Percentiles rank a stretch among this genome's conserved stretches.
phyloP scores from a whole-genome alignment of 2,888 invertebrate species.

The Beris chalybata region DNA sequence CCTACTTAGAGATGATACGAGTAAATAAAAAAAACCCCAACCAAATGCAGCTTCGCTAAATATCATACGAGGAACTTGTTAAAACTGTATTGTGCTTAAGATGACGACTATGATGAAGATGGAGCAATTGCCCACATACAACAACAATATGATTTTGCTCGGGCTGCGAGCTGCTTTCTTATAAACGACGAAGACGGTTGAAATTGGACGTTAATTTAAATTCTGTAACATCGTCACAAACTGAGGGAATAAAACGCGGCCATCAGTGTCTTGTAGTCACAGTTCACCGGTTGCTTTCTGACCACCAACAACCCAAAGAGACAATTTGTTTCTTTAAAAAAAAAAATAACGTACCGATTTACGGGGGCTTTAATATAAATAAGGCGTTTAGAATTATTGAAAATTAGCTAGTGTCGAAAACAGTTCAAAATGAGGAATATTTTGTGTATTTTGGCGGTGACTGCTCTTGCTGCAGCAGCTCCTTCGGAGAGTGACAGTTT shows the following conservation, averaged over 20 bases:
- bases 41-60: no score
- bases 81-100: background rate
- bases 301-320: slow-evolving; percentile 45
- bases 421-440: slow-evolving; percentile 57
- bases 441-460: slow-evolving; percentile 56
- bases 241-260: slow-evolving; percentile 57
- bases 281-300: slow-evolving; percentile 58
- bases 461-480: slow-evolving; percentile 58
- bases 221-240: slow-evolving; percentile 42
- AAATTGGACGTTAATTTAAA: slow-evolving; percentile 44
- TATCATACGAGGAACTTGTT: no score
- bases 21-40: no score
- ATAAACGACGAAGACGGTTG: slow-evolving; percentile 43
- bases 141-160: no score
- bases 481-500: slow-evolving; percentile 60
- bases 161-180: slow-evolving; percentile 7
- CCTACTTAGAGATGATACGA: no score
- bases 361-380: background rate
- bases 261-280: slow-evolving; percentile 55
- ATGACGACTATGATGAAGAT: slow-evolving; percentile 22
- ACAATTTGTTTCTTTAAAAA: background rate
- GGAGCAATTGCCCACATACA: slow-evolving; percentile 14
- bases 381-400: slow-evolving; percentile 1
- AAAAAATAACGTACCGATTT: background rate
- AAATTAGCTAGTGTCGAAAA: slow-evolving; percentile 2